These are phyloP conservation scores for Hydropotes inermis DNA, from an alignment of 2,113 vertebrate genomes.

Conservation along the genomic window DNA sequence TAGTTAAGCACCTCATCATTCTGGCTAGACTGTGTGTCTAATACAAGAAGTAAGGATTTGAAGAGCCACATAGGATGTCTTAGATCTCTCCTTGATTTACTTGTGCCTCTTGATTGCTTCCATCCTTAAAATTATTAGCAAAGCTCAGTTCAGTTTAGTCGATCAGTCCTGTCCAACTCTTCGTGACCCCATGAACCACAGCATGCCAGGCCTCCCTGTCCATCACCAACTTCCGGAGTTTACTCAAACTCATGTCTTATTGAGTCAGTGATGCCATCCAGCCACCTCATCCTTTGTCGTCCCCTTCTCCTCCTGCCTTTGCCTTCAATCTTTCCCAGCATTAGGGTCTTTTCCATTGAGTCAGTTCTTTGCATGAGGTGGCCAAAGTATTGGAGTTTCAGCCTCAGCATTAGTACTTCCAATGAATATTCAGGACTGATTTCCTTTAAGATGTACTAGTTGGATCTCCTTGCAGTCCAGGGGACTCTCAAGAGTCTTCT, in stretches of 20 bases:
- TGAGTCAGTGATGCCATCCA: not conserved
- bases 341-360: not conserved
- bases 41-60: not conserved
- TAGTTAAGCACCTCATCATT: not conserved
- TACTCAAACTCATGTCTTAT: not conserved
- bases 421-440: not conserved
- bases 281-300: not conserved
- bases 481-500: not conserved
- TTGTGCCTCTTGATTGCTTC: not conserved
- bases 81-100: not conserved
- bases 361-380: accelerated
- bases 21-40: not conserved
- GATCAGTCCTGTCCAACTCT: not conserved
- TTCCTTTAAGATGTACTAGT: not conserved
- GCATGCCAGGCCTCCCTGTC: not conserved
- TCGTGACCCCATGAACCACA: not conserved
- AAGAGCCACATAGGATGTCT: not conserved
- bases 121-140: not conserved
- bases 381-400: not conserved
- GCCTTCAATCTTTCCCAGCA: not conserved
- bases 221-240: not conserved
- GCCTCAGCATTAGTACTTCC: not conserved
- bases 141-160: not conserved
- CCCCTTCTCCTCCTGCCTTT: not conserved
- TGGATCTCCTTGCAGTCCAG: not conserved